A percentile compares a stretch with the other conserved stretches of the same genome.
phyloP scores from a whole-genome alignment of 2,113 vertebrate genomes.

The Leucopsar rothschildi region DNA sequence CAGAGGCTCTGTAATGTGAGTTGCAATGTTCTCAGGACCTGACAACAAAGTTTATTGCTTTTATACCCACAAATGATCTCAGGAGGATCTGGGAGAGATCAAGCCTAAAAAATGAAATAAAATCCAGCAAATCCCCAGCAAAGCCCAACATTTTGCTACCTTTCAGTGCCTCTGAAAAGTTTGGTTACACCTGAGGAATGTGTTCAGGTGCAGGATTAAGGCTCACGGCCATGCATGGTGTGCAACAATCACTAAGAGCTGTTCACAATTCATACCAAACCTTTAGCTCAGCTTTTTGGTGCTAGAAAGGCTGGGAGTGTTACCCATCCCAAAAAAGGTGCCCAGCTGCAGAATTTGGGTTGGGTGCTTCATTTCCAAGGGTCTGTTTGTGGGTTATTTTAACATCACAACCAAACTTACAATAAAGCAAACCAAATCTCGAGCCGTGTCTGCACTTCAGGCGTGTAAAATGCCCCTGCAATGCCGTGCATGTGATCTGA shows the following conservation, averaged over 20 bases:
- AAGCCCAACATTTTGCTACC: neutral
- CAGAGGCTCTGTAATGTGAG: neutral
- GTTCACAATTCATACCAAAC: neutral
- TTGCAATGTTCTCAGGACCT: neutral
- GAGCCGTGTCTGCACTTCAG: neutral
- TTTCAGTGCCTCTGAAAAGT: neutral
- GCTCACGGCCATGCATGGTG: neutral
- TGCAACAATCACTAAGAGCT: neutral
- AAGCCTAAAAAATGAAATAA: neutral
- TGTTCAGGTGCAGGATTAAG: neutral
- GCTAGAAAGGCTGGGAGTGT: neutral
- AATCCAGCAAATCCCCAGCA: neutral
- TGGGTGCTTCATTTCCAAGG: neutral
- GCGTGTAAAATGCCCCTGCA: neutral
- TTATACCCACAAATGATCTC: neutral
- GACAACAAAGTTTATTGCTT: neutral
- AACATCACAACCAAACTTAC: neutral
- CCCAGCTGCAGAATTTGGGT: neutral
- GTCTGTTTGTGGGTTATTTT: neutral
- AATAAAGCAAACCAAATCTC: neutral
- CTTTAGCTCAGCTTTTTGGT: neutral
- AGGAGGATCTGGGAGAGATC: neutral
- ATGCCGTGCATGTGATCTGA: neutral
- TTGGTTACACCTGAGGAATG: neutral
- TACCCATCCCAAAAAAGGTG: neutral